Evolutionary conservation across 2,797 vertebrate genomes (phyloP).

Genomic region (Lepidocolaptes lacrymiger): DNA sequence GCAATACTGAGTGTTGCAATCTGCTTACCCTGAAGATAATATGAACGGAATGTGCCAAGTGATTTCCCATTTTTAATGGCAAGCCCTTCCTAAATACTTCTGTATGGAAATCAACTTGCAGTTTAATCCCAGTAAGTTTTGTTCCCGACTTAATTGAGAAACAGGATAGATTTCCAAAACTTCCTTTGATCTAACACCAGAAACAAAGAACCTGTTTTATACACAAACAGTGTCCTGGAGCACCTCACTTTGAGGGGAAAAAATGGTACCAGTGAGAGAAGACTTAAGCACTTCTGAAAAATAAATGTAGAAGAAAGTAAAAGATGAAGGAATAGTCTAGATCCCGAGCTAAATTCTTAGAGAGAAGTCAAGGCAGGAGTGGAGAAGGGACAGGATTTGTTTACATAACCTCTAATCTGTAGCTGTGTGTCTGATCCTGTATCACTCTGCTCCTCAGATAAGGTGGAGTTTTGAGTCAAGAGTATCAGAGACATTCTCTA

Average conservation of each 20-base stretch:
- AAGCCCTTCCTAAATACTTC: neutral
- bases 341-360: neutral
- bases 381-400: conserved; percentile 9
- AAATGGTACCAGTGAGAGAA: neutral
- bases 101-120: neutral
- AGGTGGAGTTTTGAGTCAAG: neutral
- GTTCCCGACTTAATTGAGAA: neutral
- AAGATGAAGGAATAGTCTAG: neutral
- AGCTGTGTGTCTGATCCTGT: neutral
- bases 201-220: neutral
- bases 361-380: neutral
- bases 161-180: neutral
- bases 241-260: neutral
- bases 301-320: neutral
- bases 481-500: neutral
- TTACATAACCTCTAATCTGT: conserved; percentile 9
- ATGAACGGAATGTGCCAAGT: neutral
- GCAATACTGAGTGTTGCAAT: neutral
- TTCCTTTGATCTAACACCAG: neutral
- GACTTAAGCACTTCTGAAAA: neutral
- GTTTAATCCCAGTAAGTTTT: neutral
- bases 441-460: conserved; percentile 1
- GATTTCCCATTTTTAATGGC: neutral
- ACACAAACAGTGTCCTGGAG: neutral
- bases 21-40: neutral